Percentiles rank a stretch among this genome's conserved stretches.
Evolutionary conservation across 1,140 invertebrate genomes (phyloP).

Genomic region (Microplitis demolitor): DNA sequence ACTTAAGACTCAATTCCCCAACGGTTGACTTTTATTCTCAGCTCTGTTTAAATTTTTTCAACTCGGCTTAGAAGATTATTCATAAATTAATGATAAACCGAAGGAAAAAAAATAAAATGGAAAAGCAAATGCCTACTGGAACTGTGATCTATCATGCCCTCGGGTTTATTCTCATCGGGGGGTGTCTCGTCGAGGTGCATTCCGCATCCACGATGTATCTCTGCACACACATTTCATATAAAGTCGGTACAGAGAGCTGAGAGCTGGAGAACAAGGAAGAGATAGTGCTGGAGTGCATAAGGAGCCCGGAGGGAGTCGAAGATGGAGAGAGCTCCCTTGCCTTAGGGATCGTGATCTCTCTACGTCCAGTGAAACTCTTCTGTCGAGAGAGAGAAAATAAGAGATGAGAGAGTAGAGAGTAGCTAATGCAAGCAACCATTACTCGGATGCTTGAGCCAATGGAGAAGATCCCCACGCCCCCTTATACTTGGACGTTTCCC

Average conservation of each 20-base stretch:
- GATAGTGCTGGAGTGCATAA: background rate
- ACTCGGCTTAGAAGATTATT: too few relatives aligned
- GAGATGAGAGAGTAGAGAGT: constrained; percentile 32
- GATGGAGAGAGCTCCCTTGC: constrained; percentile 28
- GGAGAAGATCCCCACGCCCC: constrained; percentile 61
- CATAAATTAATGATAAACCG: background rate
- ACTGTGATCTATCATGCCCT: constrained; percentile 2
- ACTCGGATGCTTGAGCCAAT: constrained; percentile 59
- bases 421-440: constrained; percentile 61
- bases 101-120: background rate
- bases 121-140: background rate
- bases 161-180: background rate
- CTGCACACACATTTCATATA: background rate
- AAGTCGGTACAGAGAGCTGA: background rate
- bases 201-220: background rate
- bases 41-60: too few relatives aligned
- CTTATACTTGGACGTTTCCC: constrained; percentile 39
- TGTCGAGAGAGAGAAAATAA: background rate
- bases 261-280: background rate
- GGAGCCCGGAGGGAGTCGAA: constrained; percentile 2
- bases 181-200: constrained; percentile 5
- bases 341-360: constrained; percentile 33
- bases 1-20: background rate
- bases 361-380: too few relatives aligned
- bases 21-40: background rate